A percentile compares a stretch with the other conserved stretches of the same genome.
Conservation (phyloP, 2,113 vertebrate species). For the Eptatretus burgeri region DNA sequence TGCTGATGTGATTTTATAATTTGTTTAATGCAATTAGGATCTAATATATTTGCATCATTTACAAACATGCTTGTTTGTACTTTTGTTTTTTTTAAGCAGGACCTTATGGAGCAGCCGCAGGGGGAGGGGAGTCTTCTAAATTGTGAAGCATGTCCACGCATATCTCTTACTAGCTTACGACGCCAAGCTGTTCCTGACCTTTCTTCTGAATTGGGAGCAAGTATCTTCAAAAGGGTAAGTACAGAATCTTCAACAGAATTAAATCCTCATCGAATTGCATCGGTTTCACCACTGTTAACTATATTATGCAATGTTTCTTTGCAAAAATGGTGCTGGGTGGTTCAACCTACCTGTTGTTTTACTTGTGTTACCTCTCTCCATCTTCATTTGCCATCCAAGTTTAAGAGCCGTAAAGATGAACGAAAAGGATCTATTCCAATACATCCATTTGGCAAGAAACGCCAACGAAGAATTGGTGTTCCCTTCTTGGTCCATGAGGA, state of each 20-base stretch:
- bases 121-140: conserved; percentile 72
- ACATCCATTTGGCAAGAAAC: conserved; percentile 65
- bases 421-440: conserved; percentile 84
- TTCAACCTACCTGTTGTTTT: too few species aligned
- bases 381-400: conserved; percentile 18
- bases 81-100: conserved; percentile 21
- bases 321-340: too few species aligned
- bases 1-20: too few species aligned
- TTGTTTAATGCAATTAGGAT: too few species aligned
- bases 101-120: conserved; percentile 74
- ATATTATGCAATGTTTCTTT: too few species aligned
- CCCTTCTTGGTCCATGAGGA: conserved; percentile 83
- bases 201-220: conserved; percentile 73
- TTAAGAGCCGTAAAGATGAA: conserved; percentile 78
- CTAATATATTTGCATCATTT: too few species aligned
- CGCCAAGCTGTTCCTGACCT: conserved; percentile 76
- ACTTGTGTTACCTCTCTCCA: too few species aligned
- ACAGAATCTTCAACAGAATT: background rate
- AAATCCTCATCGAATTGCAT: too few species aligned
- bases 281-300: too few species aligned
- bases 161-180: conserved; percentile 65
- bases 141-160: conserved; percentile 57
- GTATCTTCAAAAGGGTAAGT: conserved; percentile 79
- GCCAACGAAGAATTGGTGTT: conserved; percentile 62
- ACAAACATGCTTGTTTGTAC: too few species aligned